Percentiles rank a stretch among this genome's conserved stretches.
Evolutionary conservation across 2,888 invertebrate species (phyloP).

Genomic region (Drosophila infuscata): DNA sequence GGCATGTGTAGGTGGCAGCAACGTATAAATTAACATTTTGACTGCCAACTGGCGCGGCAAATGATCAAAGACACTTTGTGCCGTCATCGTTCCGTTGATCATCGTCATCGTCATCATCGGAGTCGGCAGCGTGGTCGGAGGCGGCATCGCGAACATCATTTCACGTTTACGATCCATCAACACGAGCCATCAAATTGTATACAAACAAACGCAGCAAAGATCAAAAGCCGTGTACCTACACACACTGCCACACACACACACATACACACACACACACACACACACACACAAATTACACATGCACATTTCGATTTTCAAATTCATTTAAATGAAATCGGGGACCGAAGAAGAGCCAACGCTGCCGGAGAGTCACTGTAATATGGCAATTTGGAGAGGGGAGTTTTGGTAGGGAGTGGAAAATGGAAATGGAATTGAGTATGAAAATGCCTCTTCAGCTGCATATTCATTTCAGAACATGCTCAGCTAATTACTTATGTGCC

Average conservation of each 20-base stretch:
- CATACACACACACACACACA: slow-evolving; percentile 21
- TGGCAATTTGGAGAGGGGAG: slow-evolving; percentile 5
- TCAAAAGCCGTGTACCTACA: slow-evolving; percentile 80
- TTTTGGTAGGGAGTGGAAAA: not conserved
- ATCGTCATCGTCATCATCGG: slow-evolving; percentile 49
- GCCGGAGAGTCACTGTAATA: slow-evolving; percentile 19
- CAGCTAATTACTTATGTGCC: slow-evolving; percentile 67
- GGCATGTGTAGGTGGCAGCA: slow-evolving; percentile 63
- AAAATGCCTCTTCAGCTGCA: slow-evolving; percentile 34
- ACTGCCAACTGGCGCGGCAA: slow-evolving; percentile 81
- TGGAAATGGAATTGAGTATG: slow-evolving; percentile 11
- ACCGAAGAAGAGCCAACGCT: slow-evolving; percentile 32
- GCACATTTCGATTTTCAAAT: slow-evolving; percentile 49
- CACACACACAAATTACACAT: slow-evolving; percentile 6
- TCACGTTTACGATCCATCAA: slow-evolving; percentile 84
- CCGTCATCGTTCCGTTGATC: slow-evolving; percentile 79
- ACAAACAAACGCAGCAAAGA: slow-evolving; percentile 84
- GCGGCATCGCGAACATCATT: slow-evolving; percentile 75
- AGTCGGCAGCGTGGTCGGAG: slow-evolving; percentile 18
- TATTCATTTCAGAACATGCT: slow-evolving; percentile 17
- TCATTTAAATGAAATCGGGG: slow-evolving; percentile 63
- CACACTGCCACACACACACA: slow-evolving; percentile 27
- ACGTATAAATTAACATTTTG: slow-evolving; percentile 82
- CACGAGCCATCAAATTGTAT: slow-evolving; percentile 85
- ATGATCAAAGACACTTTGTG: slow-evolving; percentile 79